These are phyloP conservation scores for Platichthys stellatus DNA, from an alignment of 2,113 vertebrate species.

Conservation along the genomic window DNA sequence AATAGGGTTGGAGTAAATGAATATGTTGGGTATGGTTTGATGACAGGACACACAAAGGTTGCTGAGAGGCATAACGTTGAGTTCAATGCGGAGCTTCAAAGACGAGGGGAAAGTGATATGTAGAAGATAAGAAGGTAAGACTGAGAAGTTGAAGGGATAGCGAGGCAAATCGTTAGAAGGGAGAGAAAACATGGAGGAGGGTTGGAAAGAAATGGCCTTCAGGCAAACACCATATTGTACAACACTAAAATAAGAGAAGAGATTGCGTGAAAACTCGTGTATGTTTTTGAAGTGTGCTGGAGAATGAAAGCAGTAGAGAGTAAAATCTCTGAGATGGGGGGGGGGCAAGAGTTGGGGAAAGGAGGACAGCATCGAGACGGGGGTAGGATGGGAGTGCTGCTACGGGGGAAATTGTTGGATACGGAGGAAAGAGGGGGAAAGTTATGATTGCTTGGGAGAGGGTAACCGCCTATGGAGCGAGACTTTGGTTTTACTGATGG, in stretches of 20 bases:
- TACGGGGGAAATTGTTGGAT: conserved; percentile 25
- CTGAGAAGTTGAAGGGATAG: conserved; percentile 12
- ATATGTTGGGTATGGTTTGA: conserved; percentile 18
- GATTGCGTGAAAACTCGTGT: not conserved
- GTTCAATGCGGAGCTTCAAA: conserved; percentile 34
- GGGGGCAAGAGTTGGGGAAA: not conserved
- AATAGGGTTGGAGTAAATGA: conserved; percentile 37
- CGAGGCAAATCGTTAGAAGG: conserved; percentile 16
- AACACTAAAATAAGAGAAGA: not conserved
- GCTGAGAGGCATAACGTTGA: conserved; percentile 25
- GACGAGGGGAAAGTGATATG: conserved; percentile 1
- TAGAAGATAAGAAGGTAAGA: conserved; percentile 32
- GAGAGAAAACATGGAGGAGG: not conserved
- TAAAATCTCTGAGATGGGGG: not conserved
- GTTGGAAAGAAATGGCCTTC: conserved; percentile 14
- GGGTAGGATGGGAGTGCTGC: not conserved
- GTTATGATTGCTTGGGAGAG: conserved; percentile 21
- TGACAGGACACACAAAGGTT: conserved; percentile 14
- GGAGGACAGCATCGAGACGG: not conserved
- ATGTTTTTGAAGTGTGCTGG: not conserved
- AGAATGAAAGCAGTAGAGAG: not conserved
- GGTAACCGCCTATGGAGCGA: conserved; percentile 49
- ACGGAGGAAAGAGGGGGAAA: conserved; percentile 9
- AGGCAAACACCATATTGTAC: conserved; percentile 25
- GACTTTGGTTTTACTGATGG: conserved; percentile 50